Percentiles rank a stretch among this genome's conserved stretches.
These are phyloP conservation scores for Lepisosteus osseus DNA, from an alignment of 2,113 vertebrate species.

Conservation along the genomic window DNA sequence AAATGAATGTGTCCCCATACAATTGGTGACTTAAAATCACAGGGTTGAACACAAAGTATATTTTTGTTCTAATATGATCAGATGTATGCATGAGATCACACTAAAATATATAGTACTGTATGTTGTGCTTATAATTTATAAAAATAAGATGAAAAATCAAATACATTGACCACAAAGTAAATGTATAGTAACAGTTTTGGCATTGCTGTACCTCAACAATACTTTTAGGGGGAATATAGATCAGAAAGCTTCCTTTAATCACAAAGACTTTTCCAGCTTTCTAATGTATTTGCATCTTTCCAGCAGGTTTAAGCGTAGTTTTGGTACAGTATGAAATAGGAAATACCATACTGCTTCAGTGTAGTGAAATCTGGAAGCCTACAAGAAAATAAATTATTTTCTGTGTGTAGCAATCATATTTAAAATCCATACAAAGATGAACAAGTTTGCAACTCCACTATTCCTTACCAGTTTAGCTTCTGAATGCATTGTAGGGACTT, in stretches of 20 bases:
- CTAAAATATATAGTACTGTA: too few relatives aligned
- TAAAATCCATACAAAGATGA: not conserved
- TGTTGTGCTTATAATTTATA: too few relatives aligned
- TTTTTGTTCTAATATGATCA: too few relatives aligned
- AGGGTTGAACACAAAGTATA: too few relatives aligned
- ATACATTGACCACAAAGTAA: too few relatives aligned
- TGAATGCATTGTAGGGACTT: slow-evolving; percentile 94
- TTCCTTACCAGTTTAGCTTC: slow-evolving; percentile 94
- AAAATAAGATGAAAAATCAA: too few relatives aligned
- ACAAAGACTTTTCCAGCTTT: slow-evolving; percentile 42
- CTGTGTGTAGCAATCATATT: not conserved
- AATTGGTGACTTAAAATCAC: too few relatives aligned
- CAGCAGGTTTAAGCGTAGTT: slow-evolving; percentile 60
- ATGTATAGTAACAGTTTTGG: too few relatives aligned
- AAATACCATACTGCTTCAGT: slow-evolving; percentile 57
- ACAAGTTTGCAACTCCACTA: slow-evolving; percentile 35
- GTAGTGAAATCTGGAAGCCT: slow-evolving; percentile 49
- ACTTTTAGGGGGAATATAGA: too few relatives aligned
- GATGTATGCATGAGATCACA: too few relatives aligned
- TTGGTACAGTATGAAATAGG: slow-evolving; percentile 62
- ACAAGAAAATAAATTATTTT: slow-evolving; percentile 42
- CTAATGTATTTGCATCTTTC: slow-evolving; percentile 13
- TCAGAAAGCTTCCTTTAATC: slow-evolving; percentile 44
- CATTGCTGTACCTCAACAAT: too few relatives aligned
- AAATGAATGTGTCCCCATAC: too few relatives aligned